Evolutionary conservation across 2,797 vertebrate genomes (phyloP).

Genomic region (Acipenser oxyrinchus): DNA sequence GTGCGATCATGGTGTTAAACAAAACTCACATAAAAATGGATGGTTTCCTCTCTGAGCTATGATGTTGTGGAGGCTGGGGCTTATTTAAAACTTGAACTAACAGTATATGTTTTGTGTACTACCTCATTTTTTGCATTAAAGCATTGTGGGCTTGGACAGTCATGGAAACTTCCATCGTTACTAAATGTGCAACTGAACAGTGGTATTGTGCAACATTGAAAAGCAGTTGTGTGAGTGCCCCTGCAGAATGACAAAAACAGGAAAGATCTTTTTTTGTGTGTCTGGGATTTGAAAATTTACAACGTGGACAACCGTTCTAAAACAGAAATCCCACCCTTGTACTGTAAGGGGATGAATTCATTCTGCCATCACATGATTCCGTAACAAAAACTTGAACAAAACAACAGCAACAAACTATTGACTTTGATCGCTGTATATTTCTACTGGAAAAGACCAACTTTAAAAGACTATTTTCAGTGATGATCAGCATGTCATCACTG

Average conservation of each 20-base stretch:
- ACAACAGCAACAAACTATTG: conserved; percentile 5
- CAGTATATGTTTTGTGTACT: conserved; percentile 45
- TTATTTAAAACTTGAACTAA: conserved; percentile 48
- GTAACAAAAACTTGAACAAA: conserved; percentile 30
- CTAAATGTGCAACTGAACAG: conserved; percentile 28
- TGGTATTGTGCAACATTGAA: conserved; percentile 34
- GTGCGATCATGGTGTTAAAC: conserved; percentile 27
- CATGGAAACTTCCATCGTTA: conserved; percentile 30
- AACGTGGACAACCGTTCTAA: conserved; percentile 39
- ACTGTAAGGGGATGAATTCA: conserved; percentile 38
- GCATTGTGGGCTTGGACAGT: conserved; percentile 33
- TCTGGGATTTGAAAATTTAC: conserved; percentile 28
- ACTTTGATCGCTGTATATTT: conserved; percentile 33
- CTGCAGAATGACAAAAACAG: conserved; percentile 35
- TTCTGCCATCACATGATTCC: conserved; percentile 35
- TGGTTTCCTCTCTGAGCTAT: conserved; percentile 33
- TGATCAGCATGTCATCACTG: conserved; percentile 21
- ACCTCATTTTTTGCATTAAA: conserved; percentile 55
- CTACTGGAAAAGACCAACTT: conserved; percentile 38
- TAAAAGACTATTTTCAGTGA: conserved; percentile 30
- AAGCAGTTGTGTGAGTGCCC: conserved; percentile 33
- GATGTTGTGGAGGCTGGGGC: conserved; percentile 37
- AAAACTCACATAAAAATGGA: conserved; percentile 19
- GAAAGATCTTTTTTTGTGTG: conserved; percentile 30
- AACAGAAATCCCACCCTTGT: conserved; percentile 24